A percentile compares a stretch with the other conserved stretches of the same genome.
These are phyloP conservation scores for Nesospiza acunhae DNA, from an alignment of 2,113 vertebrate genomes.

Conservation along the genomic window DNA sequence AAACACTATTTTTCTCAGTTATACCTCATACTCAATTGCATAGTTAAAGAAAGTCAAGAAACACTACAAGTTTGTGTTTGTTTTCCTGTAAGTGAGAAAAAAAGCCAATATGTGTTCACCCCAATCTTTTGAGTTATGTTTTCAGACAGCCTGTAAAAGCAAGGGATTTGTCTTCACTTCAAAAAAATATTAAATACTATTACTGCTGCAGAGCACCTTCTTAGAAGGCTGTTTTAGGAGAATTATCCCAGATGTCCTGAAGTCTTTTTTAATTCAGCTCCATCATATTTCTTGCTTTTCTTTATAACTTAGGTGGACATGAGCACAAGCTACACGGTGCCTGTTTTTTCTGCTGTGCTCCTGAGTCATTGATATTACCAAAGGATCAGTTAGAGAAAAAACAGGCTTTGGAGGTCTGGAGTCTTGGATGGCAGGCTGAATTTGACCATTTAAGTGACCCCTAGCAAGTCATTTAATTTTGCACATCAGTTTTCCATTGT, in stretches of 20 bases:
- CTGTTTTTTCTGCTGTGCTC: neutral
- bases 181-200: neutral
- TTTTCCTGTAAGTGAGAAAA: neutral
- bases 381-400: neutral
- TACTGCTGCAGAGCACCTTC: fast-evolving
- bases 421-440: neutral
- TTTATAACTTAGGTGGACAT: neutral
- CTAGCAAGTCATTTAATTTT: neutral
- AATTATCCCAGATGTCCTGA: neutral
- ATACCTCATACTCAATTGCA: neutral
- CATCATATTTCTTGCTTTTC: neutral
- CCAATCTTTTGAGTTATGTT: neutral
- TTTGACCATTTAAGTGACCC: neutral
- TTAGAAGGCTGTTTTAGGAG: neutral
- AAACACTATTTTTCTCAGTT: neutral
- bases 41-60: neutral
- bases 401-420: neutral
- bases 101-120: neutral
- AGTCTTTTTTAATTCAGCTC: neutral
- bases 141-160: neutral
- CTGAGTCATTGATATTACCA: neutral
- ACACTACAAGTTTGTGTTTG: neutral
- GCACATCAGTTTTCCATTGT: neutral
- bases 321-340: fast-evolving
- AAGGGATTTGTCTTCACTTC: neutral